These are phyloP conservation scores for Cheilosia variabilis DNA, from an alignment of 2,888 invertebrate genomes.

Conservation along the genomic window DNA sequence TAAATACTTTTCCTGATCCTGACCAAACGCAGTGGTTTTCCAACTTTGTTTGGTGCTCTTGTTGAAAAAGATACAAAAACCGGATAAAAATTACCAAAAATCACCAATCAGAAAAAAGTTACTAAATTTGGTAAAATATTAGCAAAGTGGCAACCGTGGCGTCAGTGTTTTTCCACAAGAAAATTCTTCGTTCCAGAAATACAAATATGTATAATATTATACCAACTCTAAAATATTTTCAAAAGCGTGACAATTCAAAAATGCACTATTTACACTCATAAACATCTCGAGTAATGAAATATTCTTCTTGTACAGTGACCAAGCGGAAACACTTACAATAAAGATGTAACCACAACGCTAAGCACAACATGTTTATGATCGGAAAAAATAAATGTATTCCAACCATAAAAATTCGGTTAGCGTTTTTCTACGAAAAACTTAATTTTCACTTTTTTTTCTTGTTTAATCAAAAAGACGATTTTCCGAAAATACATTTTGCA, in stretches of 20 bases:
- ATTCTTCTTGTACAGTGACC: conserved; percentile 18
- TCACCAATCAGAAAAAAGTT: too few relatives aligned
- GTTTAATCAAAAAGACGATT: conserved; percentile 30
- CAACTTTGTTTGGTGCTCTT: too few relatives aligned
- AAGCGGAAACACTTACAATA: conserved; percentile 52
- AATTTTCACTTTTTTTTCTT: conserved; percentile 19
- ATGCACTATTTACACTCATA: not conserved
- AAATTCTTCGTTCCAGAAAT: not conserved
- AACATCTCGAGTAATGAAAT: not conserved
- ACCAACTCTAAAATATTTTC: conserved; percentile 5
- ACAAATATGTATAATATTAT: not conserved
- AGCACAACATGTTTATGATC: conserved; percentile 31
- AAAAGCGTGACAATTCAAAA: conserved; percentile 12
- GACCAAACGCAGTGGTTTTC: too few relatives aligned
- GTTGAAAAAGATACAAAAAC: too few relatives aligned
- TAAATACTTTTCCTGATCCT: too few relatives aligned
- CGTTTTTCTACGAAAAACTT: conserved; percentile 33
- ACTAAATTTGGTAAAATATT: too few relatives aligned
- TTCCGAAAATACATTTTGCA: conserved; percentile 66
- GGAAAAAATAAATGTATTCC: conserved; percentile 45
- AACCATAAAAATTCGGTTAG: conserved; percentile 29
- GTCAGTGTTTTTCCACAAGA: conserved; percentile 14
- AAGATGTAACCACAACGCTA: conserved; percentile 49
- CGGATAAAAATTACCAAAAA: too few relatives aligned
- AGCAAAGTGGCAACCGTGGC: too few relatives aligned